These are phyloP conservation scores for Eretmochelys imbricata DNA, from an alignment of 2,113 vertebrate genomes.

Conservation along the genomic window DNA sequence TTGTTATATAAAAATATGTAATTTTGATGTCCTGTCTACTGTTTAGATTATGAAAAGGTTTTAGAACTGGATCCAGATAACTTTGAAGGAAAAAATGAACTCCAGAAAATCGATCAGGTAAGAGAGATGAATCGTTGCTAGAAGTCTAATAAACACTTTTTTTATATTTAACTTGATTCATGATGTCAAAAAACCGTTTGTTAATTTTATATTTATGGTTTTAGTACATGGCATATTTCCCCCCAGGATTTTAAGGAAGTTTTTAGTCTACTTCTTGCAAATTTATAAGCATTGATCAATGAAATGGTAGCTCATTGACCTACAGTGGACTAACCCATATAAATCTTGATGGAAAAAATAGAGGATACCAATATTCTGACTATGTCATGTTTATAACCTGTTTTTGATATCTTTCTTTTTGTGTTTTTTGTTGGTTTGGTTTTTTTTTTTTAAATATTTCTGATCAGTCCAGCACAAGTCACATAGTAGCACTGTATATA, in stretches of 20 bases:
- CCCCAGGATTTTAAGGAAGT: not conserved
- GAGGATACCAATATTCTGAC: not conserved
- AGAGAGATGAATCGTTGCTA: not conserved
- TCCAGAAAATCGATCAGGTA: slow-evolving; percentile 89
- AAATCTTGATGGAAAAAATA: not conserved
- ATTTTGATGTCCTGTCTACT: slow-evolving; percentile 25
- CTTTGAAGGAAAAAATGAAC: slow-evolving; percentile 88
- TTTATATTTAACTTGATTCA: not conserved
- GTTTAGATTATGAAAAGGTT: slow-evolving; percentile 91
- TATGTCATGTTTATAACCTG: not conserved
- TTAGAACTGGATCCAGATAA: slow-evolving; percentile 89
- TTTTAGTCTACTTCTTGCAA: not conserved
- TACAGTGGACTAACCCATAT: not conserved
- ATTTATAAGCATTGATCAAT: not conserved
- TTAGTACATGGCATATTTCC: not conserved
- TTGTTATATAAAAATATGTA: not conserved
- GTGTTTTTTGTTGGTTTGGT: not conserved
- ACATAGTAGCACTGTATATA: not conserved
- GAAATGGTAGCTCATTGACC: not conserved
- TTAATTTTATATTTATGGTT: not conserved
- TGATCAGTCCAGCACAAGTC: not conserved
- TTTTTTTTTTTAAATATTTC: not conserved
- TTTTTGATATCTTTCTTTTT: not conserved
- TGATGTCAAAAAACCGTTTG: not conserved
- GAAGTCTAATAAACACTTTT: not conserved